Percentiles rank a stretch among this genome's conserved stretches.
Conservation (phyloP, 2,888 invertebrate species). For the Sesamia inferens region DNA sequence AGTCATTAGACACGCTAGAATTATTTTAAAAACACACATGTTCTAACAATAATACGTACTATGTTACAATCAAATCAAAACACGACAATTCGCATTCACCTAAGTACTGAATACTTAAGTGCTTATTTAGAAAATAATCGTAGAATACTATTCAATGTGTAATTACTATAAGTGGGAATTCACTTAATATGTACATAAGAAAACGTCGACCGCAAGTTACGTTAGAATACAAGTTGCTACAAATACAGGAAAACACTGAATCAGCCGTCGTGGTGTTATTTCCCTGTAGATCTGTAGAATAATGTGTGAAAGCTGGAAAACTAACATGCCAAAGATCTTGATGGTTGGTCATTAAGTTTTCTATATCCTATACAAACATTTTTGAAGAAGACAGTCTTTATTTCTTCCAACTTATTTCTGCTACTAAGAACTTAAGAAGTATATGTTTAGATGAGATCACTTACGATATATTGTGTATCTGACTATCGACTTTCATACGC, state of each 20-base stretch:
- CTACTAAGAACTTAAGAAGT: too few species aligned
- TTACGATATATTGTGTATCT: too few species aligned
- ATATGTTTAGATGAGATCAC: too few species aligned
- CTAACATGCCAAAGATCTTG: too few species aligned
- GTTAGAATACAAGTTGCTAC: constrained; percentile 8
- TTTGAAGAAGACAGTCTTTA: too few species aligned
- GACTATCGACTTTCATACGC: too few species aligned
- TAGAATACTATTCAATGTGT: not conserved
- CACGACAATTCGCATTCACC: not conserved
- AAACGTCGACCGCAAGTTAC: not conserved
- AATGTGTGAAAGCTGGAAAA: constrained; percentile 5
- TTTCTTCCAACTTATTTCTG: too few species aligned
- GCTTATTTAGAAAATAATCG: constrained; percentile 4
- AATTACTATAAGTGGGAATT: not conserved
- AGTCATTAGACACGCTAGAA: not conserved
- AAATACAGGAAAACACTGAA: constrained; percentile 15
- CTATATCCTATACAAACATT: too few species aligned
- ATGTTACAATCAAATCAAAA: not conserved
- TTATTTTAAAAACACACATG: not conserved
- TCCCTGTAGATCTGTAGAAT: not conserved
- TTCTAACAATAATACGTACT: not conserved
- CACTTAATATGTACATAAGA: constrained; percentile 6
- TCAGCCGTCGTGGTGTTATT: constrained; percentile 3
- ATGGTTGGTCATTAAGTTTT: too few species aligned
- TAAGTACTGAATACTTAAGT: not conserved